phyloP scores from a whole-genome alignment of 2,888 invertebrate genomes.

The Drosophila bunnanda region DNA sequence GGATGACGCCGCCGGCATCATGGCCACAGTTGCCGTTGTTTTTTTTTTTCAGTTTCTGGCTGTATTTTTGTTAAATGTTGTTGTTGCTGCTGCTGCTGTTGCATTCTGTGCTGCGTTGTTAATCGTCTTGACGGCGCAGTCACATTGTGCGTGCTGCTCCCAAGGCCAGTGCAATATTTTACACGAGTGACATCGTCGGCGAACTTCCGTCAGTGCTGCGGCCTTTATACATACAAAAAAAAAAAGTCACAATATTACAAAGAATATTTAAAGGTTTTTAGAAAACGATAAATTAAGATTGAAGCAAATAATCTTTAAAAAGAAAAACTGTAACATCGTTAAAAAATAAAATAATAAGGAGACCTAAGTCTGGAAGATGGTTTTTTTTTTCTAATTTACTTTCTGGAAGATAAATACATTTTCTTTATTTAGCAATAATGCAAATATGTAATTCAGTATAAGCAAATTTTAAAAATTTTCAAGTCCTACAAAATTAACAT shows the following conservation, averaged over 20 bases:
- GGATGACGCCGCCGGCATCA: conserved; percentile 53
- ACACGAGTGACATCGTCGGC: conserved; percentile 69
- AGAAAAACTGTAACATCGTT: no score
- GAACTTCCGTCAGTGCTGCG: conserved; percentile 69
- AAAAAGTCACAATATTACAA: neutral
- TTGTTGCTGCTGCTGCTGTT: conserved; percentile 33
- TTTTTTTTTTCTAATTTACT: neutral
- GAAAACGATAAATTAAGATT: neutral
- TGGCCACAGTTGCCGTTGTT: conserved; percentile 41
- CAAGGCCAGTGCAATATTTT: conserved; percentile 82
- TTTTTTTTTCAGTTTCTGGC: conserved; percentile 9
- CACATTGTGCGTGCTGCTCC: conserved; percentile 74
- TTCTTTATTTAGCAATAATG: no score
- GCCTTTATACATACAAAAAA: conserved; percentile 2
- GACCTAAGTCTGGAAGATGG: neutral
- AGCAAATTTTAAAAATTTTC: neutral
- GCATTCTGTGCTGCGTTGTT: conserved; percentile 61
- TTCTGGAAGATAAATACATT: no score
- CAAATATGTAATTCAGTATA: neutral
- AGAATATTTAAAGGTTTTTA: neutral
- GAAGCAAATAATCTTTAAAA: no score
- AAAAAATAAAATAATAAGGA: no score
- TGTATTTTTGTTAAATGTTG: conserved; percentile 27
- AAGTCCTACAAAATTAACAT: no score
- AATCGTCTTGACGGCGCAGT: conserved; percentile 80